A percentile compares a stretch with the other conserved stretches of the same genome.
These are phyloP conservation scores for Idaea straminata DNA, from an alignment of 2,888 invertebrate genomes.

Conservation along the genomic window DNA sequence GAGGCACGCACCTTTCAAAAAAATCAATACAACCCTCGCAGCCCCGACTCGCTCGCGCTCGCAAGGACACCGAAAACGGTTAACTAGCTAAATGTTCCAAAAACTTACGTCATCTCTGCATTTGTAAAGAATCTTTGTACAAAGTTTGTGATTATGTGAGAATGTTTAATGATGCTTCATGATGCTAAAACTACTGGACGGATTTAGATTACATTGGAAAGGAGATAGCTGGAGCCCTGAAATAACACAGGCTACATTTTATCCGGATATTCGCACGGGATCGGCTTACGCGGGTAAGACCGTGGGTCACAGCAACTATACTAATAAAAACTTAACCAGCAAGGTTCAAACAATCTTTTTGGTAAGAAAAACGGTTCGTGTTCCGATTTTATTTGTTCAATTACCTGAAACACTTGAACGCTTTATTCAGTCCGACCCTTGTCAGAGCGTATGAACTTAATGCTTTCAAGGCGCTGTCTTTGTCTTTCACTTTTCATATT, in stretches of 20 bases:
- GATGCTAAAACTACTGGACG: neutral
- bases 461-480: neutral
- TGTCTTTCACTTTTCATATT: neutral
- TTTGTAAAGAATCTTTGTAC: neutral
- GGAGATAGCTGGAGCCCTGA: neutral
- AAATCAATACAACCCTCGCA: constrained; percentile 65
- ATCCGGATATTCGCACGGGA: too few relatives aligned
- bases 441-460: neutral
- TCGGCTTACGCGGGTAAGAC: too few relatives aligned
- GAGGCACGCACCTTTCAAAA: constrained; percentile 56
- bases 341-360: neutral
- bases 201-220: too few relatives aligned
- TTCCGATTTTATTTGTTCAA: constrained; percentile 4
- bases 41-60: constrained; percentile 45
- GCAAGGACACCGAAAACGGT: constrained; percentile 53
- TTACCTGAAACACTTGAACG: constrained; percentile 1
- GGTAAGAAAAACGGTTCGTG: neutral
- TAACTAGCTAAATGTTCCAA: constrained; percentile 43
- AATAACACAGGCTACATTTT: neutral
- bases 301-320: neutral
- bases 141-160: neutral
- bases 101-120: constrained; percentile 33
- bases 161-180: neutral
- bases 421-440: neutral
- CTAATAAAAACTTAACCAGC: neutral